phyloP scores from a whole-genome alignment of 2,113 vertebrate genomes.

The Cavia porcellus region DNA sequence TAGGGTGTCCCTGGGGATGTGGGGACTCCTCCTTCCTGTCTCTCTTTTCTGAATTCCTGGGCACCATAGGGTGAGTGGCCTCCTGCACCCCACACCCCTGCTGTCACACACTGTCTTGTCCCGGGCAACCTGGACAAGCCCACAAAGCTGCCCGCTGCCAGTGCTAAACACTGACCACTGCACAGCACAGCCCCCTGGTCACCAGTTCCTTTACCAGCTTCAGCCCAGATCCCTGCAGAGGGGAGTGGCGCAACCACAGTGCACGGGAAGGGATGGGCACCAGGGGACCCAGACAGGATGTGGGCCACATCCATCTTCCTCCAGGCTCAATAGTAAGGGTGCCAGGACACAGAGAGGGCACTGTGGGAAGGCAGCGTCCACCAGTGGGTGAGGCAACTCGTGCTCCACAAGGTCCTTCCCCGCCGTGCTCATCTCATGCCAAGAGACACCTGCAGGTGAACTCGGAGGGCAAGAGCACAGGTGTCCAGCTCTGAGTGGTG shows the following conservation, averaged over 20 bases:
- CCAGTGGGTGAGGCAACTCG: rapidly evolving
- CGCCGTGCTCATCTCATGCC: rapidly evolving
- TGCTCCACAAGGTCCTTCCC: not conserved
- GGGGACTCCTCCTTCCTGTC: not conserved
- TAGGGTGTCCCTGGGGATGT: not conserved
- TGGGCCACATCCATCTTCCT: not conserved
- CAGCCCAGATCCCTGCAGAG: rapidly evolving
- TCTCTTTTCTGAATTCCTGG: not conserved
- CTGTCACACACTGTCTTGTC: not conserved
- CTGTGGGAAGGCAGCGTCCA: rapidly evolving
- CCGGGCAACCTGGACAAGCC: not conserved
- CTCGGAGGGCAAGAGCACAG: rapidly evolving
- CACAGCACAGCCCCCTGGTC: too few species aligned
- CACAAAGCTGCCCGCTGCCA: not conserved
- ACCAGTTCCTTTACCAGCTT: too few species aligned
- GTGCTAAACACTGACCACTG: rapidly evolving
- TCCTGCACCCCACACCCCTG: rapidly evolving
- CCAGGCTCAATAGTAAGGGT: rapidly evolving
- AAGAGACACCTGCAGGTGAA: not conserved
- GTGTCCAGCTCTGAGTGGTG: rapidly evolving
- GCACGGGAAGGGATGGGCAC: not conserved
- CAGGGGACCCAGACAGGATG: not conserved
- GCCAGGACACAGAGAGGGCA: not conserved
- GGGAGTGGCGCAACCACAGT: rapidly evolving
- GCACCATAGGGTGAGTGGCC: not conserved